Percentiles rank a stretch among this genome's conserved stretches.
Evolutionary conservation across 2,113 vertebrate genomes (phyloP).

Genomic region (Dipodomys merriami): DNA sequence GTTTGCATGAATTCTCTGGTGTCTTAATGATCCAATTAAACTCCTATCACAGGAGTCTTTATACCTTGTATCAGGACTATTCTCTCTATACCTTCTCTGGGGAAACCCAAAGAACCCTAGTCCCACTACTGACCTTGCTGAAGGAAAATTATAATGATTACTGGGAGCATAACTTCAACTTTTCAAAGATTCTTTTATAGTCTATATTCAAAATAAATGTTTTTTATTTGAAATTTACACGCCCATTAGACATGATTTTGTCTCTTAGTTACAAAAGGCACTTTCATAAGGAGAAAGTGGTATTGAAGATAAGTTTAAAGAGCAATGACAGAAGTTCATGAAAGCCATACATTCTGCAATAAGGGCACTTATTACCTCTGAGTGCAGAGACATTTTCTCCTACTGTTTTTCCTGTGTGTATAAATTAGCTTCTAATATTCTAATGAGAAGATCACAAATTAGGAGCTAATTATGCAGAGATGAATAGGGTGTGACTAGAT

Average conservation of each 20-base stretch:
- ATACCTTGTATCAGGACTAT: slow-evolving; percentile 27
- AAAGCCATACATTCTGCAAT: slow-evolving; percentile 37
- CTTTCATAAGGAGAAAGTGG: slow-evolving; percentile 60
- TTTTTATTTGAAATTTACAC: slow-evolving; percentile 74
- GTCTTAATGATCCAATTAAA: slow-evolving; percentile 73
- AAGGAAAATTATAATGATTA: slow-evolving; percentile 72
- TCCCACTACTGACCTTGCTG: slow-evolving; percentile 73
- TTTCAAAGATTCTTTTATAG: slow-evolving; percentile 62
- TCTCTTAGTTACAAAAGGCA: slow-evolving; percentile 69
- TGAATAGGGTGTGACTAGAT: not conserved
- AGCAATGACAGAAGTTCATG: slow-evolving; percentile 49
- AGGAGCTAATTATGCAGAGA: slow-evolving; percentile 36
- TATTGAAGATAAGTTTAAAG: slow-evolving; percentile 66
- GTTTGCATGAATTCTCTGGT: slow-evolving; percentile 68
- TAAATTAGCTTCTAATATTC: slow-evolving; percentile 40
- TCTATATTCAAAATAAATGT: slow-evolving; percentile 71
- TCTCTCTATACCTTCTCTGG: slow-evolving; percentile 20
- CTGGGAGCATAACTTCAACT: slow-evolving; percentile 59
- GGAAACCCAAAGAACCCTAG: not conserved
- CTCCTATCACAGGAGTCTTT: slow-evolving; percentile 60
- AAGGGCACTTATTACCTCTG: slow-evolving; percentile 36
- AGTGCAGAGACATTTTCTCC: slow-evolving; percentile 34
- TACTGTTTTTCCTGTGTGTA: not conserved
- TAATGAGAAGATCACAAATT: slow-evolving; percentile 29
- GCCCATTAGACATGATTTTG: slow-evolving; percentile 73